Conservation (phyloP, 2,888 invertebrate genomes). For the Conus canariensis region DNA sequence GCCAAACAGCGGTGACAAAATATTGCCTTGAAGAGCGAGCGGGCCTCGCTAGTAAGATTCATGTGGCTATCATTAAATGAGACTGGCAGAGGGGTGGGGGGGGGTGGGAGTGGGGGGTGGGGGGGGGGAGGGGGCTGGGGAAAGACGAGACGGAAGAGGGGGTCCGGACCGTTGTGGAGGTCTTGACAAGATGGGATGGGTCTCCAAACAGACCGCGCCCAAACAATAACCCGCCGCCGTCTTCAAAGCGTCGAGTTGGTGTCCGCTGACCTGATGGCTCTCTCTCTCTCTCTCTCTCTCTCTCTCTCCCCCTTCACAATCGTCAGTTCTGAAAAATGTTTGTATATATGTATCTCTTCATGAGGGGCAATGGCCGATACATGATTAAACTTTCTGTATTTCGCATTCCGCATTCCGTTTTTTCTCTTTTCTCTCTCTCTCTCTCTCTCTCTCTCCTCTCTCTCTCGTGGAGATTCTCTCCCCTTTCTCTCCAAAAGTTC, state of each 20-base stretch:
- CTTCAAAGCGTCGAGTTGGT: neutral
- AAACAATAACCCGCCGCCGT: neutral
- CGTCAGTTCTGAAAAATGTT: no score
- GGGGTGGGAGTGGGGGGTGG: neutral
- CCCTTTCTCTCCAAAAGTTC: neutral
- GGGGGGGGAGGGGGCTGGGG: neutral
- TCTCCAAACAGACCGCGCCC: neutral
- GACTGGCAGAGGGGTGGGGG: neutral
- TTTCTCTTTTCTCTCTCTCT: neutral
- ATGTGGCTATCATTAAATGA: neutral
- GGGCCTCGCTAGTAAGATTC: neutral
- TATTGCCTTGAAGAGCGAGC: neutral
- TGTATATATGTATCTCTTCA: no score
- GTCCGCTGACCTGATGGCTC: neutral
- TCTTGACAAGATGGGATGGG: neutral
- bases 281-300: neutral
- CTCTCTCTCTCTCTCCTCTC: slow-evolving; percentile 6
- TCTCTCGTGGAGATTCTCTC: neutral
- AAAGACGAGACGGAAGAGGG: neutral
- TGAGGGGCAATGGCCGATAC: no score
- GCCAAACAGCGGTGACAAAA: slow-evolving; percentile 26
- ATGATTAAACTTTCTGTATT: neutral
- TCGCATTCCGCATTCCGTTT: no score
- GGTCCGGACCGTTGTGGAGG: neutral
- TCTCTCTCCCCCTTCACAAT: neutral